These are phyloP conservation scores for Periophthalmus modestus DNA, from an alignment of 2,113 vertebrate genomes.

Conservation along the genomic window DNA sequence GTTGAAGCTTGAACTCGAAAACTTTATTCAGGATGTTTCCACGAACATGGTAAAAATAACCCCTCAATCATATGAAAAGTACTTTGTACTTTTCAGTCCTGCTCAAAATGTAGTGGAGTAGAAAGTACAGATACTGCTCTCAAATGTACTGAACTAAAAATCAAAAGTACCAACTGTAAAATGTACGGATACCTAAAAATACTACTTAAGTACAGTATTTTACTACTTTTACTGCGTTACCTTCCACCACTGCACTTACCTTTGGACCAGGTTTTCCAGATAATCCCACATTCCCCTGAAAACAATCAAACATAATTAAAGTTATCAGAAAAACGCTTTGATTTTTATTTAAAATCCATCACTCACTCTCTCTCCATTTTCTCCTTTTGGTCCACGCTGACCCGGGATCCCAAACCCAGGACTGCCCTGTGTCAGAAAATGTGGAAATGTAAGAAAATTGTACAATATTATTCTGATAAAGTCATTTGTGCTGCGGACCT, in stretches of 20 bases:
- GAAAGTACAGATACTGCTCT: too few relatives aligned
- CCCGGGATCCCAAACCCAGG: slow-evolving; percentile 90
- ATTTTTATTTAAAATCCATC: neutral
- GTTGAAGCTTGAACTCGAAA: too few relatives aligned
- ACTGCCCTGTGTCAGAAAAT: slow-evolving; percentile 73
- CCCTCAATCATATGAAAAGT: too few relatives aligned
- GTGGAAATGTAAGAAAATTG: neutral
- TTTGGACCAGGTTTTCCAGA: slow-evolving; percentile 89
- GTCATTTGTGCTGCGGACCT: slow-evolving; percentile 69
- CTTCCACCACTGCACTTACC: slow-evolving; percentile 63
- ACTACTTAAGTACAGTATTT: too few relatives aligned
- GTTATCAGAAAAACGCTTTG: neutral
- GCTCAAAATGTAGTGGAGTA: too few relatives aligned
- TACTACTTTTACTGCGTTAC: neutral
- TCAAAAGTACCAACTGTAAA: too few relatives aligned
- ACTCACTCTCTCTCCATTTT: slow-evolving; percentile 87
- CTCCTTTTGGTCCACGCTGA: slow-evolving; percentile 84
- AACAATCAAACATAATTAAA: slow-evolving; percentile 21
- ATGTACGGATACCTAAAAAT: too few relatives aligned
- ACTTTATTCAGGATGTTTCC: too few relatives aligned
- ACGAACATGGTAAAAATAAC: too few relatives aligned
- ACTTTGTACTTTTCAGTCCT: too few relatives aligned
- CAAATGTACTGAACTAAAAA: too few relatives aligned
- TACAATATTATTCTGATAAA: neutral
- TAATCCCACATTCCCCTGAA: slow-evolving; percentile 88